Conservation (phyloP, 2,888 invertebrate genomes). For the Augochlorella aurata region DNA sequence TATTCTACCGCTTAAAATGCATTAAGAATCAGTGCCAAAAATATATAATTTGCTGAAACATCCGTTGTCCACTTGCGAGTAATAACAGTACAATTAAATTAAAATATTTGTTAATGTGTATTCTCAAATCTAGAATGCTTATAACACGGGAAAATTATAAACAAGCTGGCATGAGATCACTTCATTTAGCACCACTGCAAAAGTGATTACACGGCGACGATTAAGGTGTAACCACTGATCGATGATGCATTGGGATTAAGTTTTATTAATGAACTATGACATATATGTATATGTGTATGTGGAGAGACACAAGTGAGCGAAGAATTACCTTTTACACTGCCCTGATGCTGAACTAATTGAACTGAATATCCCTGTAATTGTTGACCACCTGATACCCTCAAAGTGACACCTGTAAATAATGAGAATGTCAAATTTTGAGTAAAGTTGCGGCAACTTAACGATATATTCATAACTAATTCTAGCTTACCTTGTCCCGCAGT, state of each 20-base stretch:
- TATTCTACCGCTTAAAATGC: not conserved
- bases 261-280: conserved; percentile 27
- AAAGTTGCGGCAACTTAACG: conserved; percentile 49
- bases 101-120: conserved; percentile 66
- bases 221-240: conserved; percentile 69
- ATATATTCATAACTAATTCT: not conserved
- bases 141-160: conserved; percentile 70
- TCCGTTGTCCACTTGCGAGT: not conserved
- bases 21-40: not conserved
- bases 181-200: conserved; percentile 80
- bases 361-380: conserved; percentile 83
- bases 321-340: conserved; percentile 83
- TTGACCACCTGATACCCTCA: conserved; percentile 80
- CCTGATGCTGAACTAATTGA: conserved; percentile 84
- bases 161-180: conserved; percentile 80
- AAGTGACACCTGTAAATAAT: conserved; percentile 74
- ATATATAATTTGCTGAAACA: not conserved
- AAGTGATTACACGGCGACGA: conserved; percentile 60
- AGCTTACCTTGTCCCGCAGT: conserved; percentile 76
- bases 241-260: conserved; percentile 63
- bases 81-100: conserved; percentile 36
- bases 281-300: not conserved
- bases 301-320: not conserved
- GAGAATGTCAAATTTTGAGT: not conserved
- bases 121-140: conserved; percentile 75